phyloP scores from a whole-genome alignment of 2,113 vertebrate genomes.

The Halcyon senegalensis region DNA sequence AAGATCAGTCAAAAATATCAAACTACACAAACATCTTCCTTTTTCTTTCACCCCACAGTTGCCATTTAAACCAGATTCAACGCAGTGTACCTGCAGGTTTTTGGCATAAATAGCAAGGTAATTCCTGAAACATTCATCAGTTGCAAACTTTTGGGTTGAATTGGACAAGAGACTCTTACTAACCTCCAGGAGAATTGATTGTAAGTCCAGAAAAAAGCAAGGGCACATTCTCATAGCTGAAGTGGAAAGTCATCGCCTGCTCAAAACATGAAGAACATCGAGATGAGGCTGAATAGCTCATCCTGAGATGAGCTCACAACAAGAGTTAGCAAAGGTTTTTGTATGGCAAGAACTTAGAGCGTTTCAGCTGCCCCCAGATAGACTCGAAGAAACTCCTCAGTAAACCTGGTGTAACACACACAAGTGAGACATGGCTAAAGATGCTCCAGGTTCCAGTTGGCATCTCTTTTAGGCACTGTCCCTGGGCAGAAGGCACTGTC shows the following conservation, averaged over 20 bases:
- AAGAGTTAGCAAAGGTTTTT: neutral
- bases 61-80: neutral
- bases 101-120: neutral
- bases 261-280: slow-evolving; percentile 32
- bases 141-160: neutral
- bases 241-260: slow-evolving; percentile 94
- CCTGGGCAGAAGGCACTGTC: neutral
- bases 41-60: neutral
- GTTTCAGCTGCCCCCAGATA: neutral
- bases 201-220: slow-evolving; percentile 89
- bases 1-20: neutral
- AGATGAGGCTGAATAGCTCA: neutral
- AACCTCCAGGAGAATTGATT: slow-evolving; percentile 94
- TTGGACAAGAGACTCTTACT: slow-evolving; percentile 46
- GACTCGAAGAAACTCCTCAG: neutral
- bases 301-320: neutral
- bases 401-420: neutral
- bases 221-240: slow-evolving; percentile 85
- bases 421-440: neutral
- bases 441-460: neutral
- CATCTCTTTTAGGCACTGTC: neutral
- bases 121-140: neutral
- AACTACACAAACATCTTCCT: neutral
- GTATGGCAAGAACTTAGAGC: neutral
- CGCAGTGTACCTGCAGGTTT: fast-evolving